Percentiles rank a stretch among this genome's conserved stretches.
Conservation (phyloP, 2,797 vertebrate species). For the Botia almorhae region DNA sequence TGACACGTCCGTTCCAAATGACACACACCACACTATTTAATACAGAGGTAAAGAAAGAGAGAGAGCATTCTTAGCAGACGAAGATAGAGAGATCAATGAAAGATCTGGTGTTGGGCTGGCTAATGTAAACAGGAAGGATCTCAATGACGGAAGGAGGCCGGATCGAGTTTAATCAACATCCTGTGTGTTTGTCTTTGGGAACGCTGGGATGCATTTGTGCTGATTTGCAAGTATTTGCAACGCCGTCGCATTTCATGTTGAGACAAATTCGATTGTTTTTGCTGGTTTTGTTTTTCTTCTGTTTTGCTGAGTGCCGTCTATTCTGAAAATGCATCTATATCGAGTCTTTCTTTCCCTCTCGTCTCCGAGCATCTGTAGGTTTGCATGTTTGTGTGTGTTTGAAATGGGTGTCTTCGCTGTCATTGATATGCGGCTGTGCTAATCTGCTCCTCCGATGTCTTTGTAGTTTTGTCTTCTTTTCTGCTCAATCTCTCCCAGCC, state of each 20-base stretch:
- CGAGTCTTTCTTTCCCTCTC: neutral
- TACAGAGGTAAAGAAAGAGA: conserved; percentile 43
- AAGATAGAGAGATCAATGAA: neutral
- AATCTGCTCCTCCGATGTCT: neutral
- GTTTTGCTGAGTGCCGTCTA: conserved; percentile 20
- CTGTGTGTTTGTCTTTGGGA: conserved; percentile 25
- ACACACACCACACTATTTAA: conserved; percentile 58
- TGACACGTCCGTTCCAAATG: conserved; percentile 39
- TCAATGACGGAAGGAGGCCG: conserved; percentile 67
- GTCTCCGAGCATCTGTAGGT: neutral
- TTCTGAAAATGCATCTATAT: conserved; percentile 12
- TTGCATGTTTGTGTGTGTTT: neutral
- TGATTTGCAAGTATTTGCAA: conserved; percentile 47
- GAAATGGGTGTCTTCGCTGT: conserved; percentile 15
- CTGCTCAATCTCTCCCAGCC: conserved; percentile 8
- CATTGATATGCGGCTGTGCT: neutral
- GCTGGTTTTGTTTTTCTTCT: conserved; percentile 25
- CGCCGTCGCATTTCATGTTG: conserved; percentile 39
- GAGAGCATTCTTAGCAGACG: conserved; percentile 1
- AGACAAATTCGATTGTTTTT: conserved; percentile 27
- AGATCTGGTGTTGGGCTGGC: conserved; percentile 30
- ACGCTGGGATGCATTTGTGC: conserved; percentile 37
- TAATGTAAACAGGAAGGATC: conserved; percentile 45
- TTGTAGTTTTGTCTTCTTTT: conserved; percentile 7
- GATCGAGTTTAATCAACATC: conserved; percentile 58